Conservation (phyloP, 2,888 invertebrate species). For the Hyposoter dolosus region DNA sequence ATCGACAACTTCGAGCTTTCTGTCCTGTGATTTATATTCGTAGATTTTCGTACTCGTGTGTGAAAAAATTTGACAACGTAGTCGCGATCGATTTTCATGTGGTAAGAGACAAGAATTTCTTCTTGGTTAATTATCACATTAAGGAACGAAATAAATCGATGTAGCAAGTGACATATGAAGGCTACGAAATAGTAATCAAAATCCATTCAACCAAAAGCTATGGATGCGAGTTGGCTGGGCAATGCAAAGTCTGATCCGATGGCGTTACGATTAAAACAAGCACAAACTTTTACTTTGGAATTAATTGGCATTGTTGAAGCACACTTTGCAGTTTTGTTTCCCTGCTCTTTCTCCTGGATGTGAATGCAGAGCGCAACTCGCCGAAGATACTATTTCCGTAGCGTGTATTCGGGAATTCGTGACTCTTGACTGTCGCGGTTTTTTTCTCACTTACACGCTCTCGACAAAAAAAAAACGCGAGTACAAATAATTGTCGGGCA, state of each 20-base stretch:
- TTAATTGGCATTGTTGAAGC: constrained; percentile 11
- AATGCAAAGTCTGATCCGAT: not conserved
- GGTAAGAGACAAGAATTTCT: not conserved
- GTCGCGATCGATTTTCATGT: not conserved
- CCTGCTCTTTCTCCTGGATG: constrained; percentile 34
- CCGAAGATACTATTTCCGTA: constrained; percentile 3
- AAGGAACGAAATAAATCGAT: not conserved
- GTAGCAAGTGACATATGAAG: not conserved
- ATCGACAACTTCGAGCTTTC: not conserved
- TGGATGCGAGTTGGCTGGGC: not conserved
- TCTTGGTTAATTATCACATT: not conserved
- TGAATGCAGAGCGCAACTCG: constrained; percentile 44
- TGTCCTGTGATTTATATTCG: not conserved
- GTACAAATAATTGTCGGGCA: constrained; percentile 75
- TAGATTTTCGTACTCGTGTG: not conserved
- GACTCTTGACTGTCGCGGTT: constrained; percentile 15
- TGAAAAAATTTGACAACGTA: not conserved
- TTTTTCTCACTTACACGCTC: constrained; percentile 20
- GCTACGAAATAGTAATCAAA: not conserved
- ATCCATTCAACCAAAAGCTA: not conserved
- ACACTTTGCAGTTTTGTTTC: not conserved
- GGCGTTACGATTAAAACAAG: constrained; percentile 1
- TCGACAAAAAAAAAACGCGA: constrained; percentile 45
- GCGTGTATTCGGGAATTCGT: constrained; percentile 31
- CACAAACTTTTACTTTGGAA: constrained; percentile 2